Percentiles rank a stretch among this genome's conserved stretches.
Conservation (phyloP, 2,888 invertebrate species). For the Hylaea fasciaria region DNA sequence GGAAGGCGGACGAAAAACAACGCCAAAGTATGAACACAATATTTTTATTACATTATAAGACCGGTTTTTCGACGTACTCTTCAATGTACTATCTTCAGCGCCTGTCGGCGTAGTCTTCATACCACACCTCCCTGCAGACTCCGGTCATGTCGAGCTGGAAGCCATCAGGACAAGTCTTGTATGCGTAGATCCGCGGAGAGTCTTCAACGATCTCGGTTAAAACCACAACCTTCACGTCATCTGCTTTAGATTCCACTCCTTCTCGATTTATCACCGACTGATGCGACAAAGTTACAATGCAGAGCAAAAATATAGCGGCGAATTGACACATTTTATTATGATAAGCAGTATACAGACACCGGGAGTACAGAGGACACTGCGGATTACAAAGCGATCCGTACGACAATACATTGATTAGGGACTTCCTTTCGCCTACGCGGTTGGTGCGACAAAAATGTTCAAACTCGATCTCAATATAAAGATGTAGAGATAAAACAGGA, state of each 20-base stretch:
- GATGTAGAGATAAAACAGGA: slow-evolving; percentile 18
- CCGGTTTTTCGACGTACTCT: neutral
- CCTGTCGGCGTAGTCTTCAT: slow-evolving; percentile 44
- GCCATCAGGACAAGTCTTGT: slow-evolving; percentile 57
- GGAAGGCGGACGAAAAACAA: neutral
- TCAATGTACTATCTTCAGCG: slow-evolving; percentile 1
- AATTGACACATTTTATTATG: slow-evolving; percentile 19
- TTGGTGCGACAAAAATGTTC: slow-evolving; percentile 19
- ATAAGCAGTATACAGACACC: slow-evolving; percentile 10
- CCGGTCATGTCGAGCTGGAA: slow-evolving; percentile 57
- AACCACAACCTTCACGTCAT: slow-evolving; percentile 36
- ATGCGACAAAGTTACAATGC: slow-evolving; percentile 15
- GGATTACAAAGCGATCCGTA: slow-evolving; percentile 23
- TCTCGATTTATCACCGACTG: slow-evolving; percentile 19
- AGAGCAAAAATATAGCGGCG: neutral
- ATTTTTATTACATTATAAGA: neutral
- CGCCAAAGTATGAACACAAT: neutral
- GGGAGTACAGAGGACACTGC: slow-evolving; percentile 16
- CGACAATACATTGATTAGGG: slow-evolving; percentile 42
- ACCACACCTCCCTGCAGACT: slow-evolving; percentile 73
- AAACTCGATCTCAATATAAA: slow-evolving; percentile 3
- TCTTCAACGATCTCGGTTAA: slow-evolving; percentile 57
- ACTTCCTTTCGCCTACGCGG: slow-evolving; percentile 58
- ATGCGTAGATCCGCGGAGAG: slow-evolving; percentile 53
- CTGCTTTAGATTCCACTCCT: slow-evolving; percentile 5